These are phyloP conservation scores for Alectoris magna DNA, from an alignment of 2,797 vertebrate species.

Conservation along the genomic window DNA sequence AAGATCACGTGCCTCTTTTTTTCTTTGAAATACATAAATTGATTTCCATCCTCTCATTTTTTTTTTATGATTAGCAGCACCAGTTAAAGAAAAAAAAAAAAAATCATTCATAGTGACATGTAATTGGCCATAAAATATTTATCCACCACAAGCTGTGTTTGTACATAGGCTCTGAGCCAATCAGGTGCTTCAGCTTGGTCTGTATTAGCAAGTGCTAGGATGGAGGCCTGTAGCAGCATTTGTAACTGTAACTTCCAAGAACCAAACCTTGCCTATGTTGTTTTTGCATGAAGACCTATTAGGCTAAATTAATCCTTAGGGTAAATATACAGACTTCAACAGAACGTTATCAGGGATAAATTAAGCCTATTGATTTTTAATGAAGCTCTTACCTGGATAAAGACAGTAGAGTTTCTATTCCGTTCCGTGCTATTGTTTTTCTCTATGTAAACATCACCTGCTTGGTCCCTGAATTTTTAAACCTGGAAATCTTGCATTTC, in stretches of 20 bases:
- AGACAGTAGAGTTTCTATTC: slow-evolving; percentile 32
- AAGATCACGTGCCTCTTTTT: background rate
- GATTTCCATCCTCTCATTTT: background rate
- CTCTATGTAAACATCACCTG: background rate
- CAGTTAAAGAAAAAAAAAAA: background rate
- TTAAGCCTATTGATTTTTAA: slow-evolving; percentile 63
- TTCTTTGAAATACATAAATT: background rate
- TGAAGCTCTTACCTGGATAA: slow-evolving; percentile 51
- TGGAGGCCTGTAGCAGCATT: background rate
- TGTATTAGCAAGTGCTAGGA: slow-evolving; percentile 11
- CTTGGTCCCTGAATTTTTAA: slow-evolving; percentile 27
- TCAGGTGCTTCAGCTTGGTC: background rate
- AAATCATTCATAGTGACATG: background rate
- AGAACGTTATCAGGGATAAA: slow-evolving; percentile 53
- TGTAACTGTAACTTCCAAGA: slow-evolving; percentile 18
- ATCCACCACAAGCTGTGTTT: slow-evolving; percentile 26
- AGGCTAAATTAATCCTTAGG: slow-evolving; percentile 59
- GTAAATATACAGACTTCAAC: slow-evolving; percentile 32
- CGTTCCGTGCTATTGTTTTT: slow-evolving; percentile 2
- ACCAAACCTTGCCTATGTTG: background rate
- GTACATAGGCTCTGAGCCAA: slow-evolving; percentile 17
- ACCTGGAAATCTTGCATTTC: background rate
- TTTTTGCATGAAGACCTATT: slow-evolving; percentile 50
- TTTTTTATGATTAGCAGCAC: background rate
- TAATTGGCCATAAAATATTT: background rate